phyloP scores from a whole-genome alignment of 2,797 vertebrate genomes.

The Rhinichthys osculus region DNA sequence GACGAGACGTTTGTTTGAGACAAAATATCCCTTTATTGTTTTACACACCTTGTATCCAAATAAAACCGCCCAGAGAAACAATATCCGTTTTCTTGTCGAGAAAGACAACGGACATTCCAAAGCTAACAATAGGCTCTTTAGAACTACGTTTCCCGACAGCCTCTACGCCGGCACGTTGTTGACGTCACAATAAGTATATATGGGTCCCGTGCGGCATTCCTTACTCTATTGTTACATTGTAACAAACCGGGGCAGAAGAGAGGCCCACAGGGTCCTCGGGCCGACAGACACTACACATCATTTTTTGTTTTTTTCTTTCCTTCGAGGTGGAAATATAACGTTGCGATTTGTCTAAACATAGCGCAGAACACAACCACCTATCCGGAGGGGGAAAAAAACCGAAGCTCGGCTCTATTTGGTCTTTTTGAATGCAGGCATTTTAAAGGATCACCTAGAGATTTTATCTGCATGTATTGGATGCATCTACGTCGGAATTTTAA shows the following conservation, averaged over 20 bases:
- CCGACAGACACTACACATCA: slow-evolving; percentile 54
- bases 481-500: slow-evolving; percentile 56
- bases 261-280: slow-evolving; percentile 69
- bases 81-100: not conserved
- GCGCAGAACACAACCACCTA: slow-evolving; percentile 69
- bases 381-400: slow-evolving; percentile 62
- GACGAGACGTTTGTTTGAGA: not conserved
- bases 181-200: slow-evolving; percentile 81
- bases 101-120: not conserved
- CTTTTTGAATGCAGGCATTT: slow-evolving; percentile 60
- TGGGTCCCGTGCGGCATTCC: slow-evolving; percentile 72
- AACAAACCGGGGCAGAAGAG: slow-evolving; percentile 76
- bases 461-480: slow-evolving; percentile 50
- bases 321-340: slow-evolving; percentile 29
- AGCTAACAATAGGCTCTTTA: not conserved
- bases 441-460: slow-evolving; percentile 62
- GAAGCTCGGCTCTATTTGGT: slow-evolving; percentile 72
- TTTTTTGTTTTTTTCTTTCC: slow-evolving; percentile 52
- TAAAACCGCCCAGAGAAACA: slow-evolving; percentile 4
- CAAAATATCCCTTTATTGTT: not conserved
- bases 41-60: not conserved
- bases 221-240: slow-evolving; percentile 84
- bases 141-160: slow-evolving; percentile 74
- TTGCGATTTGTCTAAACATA: slow-evolving; percentile 59
- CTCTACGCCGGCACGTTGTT: slow-evolving; percentile 60